Conservation (phyloP, 1,140 invertebrate species). For the Zaprionus vittiger region DNA sequence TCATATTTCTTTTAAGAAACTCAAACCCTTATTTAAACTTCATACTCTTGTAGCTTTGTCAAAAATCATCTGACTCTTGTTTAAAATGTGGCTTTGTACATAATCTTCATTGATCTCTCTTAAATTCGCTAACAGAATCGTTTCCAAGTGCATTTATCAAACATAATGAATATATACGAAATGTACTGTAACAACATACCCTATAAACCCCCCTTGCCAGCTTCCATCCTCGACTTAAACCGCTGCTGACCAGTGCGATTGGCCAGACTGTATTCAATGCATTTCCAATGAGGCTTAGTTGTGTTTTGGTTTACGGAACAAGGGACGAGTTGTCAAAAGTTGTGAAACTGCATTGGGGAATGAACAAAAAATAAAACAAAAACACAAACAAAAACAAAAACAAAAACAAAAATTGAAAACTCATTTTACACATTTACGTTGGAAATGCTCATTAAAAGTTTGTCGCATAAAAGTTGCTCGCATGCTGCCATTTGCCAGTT, state of each 20-base stretch:
- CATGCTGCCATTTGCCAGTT: conserved; percentile 14
- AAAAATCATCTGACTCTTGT: no score
- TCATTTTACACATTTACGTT: conserved; percentile 62
- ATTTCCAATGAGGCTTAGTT: neutral
- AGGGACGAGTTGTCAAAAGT: conserved; percentile 1
- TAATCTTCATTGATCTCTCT: no score
- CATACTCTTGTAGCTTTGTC: no score
- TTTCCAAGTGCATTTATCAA: no score
- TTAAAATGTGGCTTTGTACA: no score
- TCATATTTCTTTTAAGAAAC: no score
- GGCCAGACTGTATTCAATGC: conserved; percentile 22
- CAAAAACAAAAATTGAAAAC: conserved; percentile 31
- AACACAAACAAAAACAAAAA: conserved; percentile 6
- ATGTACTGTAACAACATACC: no score
- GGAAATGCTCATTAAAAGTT: conserved; percentile 76
- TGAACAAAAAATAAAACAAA: conserved; percentile 1
- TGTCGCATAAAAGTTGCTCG: conserved; percentile 44
- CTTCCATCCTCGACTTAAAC: no score
- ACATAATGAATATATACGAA: no score
- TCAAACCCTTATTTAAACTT: no score
- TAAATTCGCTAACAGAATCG: no score
- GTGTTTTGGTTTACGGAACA: conserved; percentile 3
- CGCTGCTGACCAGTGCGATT: conserved; percentile 15
- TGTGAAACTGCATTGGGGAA: neutral
- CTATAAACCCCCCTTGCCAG: no score